Evolutionary conservation across 2,888 invertebrate species (phyloP).

Genomic region (Pseudococcus jackbeardsleyi): DNA sequence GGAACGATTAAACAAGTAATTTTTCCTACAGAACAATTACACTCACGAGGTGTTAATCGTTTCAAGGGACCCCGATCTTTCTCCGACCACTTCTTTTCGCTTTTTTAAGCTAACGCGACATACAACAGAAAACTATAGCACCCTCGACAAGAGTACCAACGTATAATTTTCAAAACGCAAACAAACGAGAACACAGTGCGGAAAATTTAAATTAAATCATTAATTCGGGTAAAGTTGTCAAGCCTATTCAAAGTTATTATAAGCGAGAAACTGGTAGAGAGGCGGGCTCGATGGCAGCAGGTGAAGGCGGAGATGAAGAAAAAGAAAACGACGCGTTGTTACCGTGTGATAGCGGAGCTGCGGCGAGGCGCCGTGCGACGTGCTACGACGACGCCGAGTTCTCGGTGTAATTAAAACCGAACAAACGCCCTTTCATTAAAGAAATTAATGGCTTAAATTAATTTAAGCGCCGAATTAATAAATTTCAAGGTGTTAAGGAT

Average conservation of each 20-base stretch:
- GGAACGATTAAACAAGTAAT: too few relatives aligned
- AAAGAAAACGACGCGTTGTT: background rate
- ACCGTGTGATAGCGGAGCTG: background rate
- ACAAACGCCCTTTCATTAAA: constrained; percentile 62
- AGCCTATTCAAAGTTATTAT: constrained; percentile 58
- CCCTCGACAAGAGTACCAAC: background rate
- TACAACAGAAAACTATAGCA: too few relatives aligned
- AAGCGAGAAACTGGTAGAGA: background rate
- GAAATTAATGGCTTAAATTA: constrained; percentile 63
- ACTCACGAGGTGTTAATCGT: too few relatives aligned
- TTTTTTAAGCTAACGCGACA: too few relatives aligned
- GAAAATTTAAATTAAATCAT: constrained; percentile 63
- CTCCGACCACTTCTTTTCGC: too few relatives aligned
- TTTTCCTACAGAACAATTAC: too few relatives aligned
- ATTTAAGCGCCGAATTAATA: constrained; percentile 62
- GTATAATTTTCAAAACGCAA: background rate
- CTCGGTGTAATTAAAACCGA: constrained; percentile 62
- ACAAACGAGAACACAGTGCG: background rate
- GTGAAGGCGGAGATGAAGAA: background rate
- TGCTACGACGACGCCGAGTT: background rate
- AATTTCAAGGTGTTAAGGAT: constrained; percentile 56
- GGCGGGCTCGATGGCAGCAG: background rate
- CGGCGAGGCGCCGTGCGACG: background rate
- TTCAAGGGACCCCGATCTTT: too few relatives aligned
- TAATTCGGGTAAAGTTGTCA: constrained; percentile 60